These are phyloP conservation scores for Pangasius larnaudii DNA, from an alignment of 2,797 vertebrate genomes.

Conservation along the genomic window DNA sequence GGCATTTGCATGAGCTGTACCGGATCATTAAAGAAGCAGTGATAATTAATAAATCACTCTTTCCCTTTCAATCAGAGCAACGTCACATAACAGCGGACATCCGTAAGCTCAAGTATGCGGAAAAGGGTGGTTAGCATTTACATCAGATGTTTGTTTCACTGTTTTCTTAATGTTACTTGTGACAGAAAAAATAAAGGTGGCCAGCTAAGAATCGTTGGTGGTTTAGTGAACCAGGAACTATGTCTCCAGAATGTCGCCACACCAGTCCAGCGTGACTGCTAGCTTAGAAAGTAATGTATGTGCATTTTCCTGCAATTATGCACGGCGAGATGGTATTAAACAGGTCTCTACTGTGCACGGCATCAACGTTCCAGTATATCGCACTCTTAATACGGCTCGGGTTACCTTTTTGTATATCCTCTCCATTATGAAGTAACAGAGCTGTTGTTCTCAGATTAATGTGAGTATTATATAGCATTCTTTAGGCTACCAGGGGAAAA, in stretches of 20 bases:
- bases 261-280: background rate
- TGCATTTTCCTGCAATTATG: background rate
- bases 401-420: constrained; percentile 4
- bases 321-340: background rate
- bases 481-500: constrained; percentile 52
- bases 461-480: constrained; percentile 30
- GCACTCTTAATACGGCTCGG: constrained; percentile 16
- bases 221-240: background rate
- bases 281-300: background rate
- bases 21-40: constrained; percentile 12
- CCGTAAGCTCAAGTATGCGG: background rate
- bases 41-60: background rate
- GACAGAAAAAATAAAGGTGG: background rate
- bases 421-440: constrained; percentile 6
- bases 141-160: no score
- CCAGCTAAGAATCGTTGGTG: background rate
- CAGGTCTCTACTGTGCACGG: background rate
- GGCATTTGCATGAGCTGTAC: constrained; percentile 24
- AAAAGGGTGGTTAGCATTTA: background rate
- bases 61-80: background rate
- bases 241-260: background rate
- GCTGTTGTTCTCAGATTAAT: constrained; percentile 21
- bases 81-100: background rate
- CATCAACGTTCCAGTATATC: constrained; percentile 17
- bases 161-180: background rate